Percentiles rank a stretch among this genome's conserved stretches.
These are phyloP conservation scores for Sclerodermus sp. DNA, from an alignment of 2,888 invertebrate species.

Conservation along the genomic window DNA sequence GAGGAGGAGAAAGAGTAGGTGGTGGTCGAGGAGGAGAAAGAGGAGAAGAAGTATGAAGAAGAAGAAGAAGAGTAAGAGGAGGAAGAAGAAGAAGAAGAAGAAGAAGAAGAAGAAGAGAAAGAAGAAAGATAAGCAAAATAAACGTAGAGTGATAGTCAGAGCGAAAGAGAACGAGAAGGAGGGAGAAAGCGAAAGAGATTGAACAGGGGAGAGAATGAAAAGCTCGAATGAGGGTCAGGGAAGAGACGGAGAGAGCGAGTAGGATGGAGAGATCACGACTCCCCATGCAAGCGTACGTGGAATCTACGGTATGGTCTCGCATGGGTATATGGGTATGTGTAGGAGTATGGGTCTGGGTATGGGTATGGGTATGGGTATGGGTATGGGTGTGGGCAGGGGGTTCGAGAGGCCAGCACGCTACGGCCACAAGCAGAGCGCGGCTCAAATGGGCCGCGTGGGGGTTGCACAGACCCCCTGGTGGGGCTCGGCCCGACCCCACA, in stretches of 20 bases:
- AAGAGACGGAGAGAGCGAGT: not conserved
- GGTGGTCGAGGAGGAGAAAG: not conserved
- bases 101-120: not conserved
- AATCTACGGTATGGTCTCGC: not conserved
- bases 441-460: slow-evolving; percentile 39
- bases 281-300: slow-evolving; percentile 14
- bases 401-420: slow-evolving; percentile 18
- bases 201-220: not conserved
- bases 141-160: not conserved
- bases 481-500: slow-evolving; percentile 40
- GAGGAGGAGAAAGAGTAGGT: not conserved
- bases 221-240: not conserved
- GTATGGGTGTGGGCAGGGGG: slow-evolving; percentile 20
- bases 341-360: no score
- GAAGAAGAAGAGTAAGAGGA: not conserved
- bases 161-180: not conserved
- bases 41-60: not conserved
- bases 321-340: no score
- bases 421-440: slow-evolving; percentile 17
- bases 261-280: slow-evolving; percentile 15
- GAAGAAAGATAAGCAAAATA: no score
- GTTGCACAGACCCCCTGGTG: slow-evolving; percentile 50
- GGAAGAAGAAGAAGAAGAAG: not conserved
- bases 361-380: slow-evolving; percentile 3
- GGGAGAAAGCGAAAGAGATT: not conserved